These are phyloP conservation scores for Ictalurus punctatus DNA, from an alignment of 2,113 vertebrate genomes.

Conservation along the genomic window DNA sequence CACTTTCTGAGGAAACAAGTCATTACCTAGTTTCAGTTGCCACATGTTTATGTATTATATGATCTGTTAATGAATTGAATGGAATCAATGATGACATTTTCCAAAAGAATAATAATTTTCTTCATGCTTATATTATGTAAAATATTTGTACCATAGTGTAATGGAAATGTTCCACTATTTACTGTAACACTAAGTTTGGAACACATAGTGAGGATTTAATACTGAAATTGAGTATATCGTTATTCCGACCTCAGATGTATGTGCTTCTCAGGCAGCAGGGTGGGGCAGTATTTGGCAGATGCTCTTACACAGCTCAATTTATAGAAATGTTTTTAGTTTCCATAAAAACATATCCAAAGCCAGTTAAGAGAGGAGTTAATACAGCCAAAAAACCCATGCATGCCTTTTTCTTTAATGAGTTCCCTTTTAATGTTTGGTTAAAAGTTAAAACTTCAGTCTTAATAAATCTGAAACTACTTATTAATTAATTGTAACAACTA, in stretches of 20 bases:
- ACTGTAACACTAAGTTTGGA: neutral
- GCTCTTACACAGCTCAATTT: neutral
- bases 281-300: neutral
- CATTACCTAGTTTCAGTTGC: neutral
- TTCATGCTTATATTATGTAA: neutral
- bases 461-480: neutral
- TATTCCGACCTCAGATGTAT: neutral
- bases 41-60: neutral
- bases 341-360: neutral
- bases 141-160: neutral
- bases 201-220: neutral
- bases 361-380: neutral
- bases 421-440: neutral
- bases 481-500: neutral
- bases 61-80: neutral
- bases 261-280: neutral
- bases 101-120: neutral
- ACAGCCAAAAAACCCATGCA: neutral
- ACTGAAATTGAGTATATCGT: neutral
- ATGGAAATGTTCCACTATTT: neutral
- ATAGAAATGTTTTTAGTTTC: neutral
- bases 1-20: neutral
- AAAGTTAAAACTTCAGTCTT: neutral
- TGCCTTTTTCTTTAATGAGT: neutral
- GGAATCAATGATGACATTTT: neutral